Conservation (phyloP, 2,113 vertebrate genomes). For the Symphodus melops region DNA sequence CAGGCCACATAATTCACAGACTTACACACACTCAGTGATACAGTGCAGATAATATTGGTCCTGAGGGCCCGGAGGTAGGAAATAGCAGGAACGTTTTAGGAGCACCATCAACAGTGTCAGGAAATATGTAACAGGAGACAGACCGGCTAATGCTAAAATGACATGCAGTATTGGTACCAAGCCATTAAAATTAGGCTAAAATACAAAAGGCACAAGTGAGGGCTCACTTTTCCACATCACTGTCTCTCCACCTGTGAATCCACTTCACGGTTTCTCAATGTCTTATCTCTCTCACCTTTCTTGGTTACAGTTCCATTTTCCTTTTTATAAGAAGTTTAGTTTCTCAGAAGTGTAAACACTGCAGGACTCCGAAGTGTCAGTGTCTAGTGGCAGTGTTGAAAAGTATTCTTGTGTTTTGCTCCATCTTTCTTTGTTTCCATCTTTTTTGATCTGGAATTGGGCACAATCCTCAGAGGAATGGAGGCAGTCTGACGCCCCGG, state of each 20-base stretch:
- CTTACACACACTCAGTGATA: conserved; percentile 37
- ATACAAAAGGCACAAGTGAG: conserved; percentile 63
- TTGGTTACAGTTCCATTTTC: neutral
- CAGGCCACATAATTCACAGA: conserved; percentile 24
- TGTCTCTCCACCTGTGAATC: conserved; percentile 7
- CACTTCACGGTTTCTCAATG: neutral
- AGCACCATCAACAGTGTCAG: conserved; percentile 46
- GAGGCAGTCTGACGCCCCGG: conserved; percentile 76
- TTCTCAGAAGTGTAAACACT: conserved; percentile 80
- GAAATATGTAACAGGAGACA: conserved; percentile 34
- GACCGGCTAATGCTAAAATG: conserved; percentile 32
- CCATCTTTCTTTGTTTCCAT: conserved; percentile 26
- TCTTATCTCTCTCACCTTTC: neutral
- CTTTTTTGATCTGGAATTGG: conserved; percentile 76
- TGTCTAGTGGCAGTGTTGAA: conserved; percentile 73
- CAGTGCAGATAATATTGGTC: conserved; percentile 64
- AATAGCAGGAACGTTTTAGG: conserved; percentile 49
- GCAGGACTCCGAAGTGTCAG: conserved; percentile 66
- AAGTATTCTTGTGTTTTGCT: conserved; percentile 59
- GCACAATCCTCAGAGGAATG: conserved; percentile 72
- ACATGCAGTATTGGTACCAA: conserved; percentile 44
- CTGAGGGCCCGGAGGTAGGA: conserved; percentile 80
- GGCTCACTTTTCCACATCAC: conserved; percentile 26
- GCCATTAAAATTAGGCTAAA: conserved; percentile 22
- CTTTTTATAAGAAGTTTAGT: conserved; percentile 74